These are phyloP conservation scores for Cladopsammia gracilis DNA, from an alignment of 64 coral and sea anemone genomes.

Conservation along the genomic window DNA sequence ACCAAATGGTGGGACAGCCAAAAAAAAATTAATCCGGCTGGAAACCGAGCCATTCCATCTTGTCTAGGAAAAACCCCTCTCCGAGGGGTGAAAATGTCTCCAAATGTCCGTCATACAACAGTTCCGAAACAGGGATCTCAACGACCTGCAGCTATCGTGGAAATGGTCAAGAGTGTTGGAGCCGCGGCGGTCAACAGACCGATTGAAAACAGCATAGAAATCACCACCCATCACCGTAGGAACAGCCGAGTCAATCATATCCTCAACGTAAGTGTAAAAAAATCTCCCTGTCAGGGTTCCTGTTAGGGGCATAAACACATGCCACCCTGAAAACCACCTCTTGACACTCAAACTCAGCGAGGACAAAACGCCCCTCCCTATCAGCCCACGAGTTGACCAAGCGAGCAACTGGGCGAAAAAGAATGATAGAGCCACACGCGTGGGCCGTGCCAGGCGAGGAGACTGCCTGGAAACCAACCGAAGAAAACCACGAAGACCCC, in stretches of 20 bases:
- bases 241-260: no score
- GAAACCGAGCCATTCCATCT: no score
- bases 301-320: neutral
- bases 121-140: neutral
- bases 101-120: no score
- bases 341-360: no score
- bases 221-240: neutral
- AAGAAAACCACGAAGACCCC: slow-evolving; percentile 28
- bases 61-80: neutral
- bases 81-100: neutral
- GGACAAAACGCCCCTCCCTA: no score
- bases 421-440: neutral
- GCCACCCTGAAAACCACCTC: neutral
- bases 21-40: no score
- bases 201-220: neutral
- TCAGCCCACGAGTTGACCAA: neutral
- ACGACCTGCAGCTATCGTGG: neutral
- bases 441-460: neutral
- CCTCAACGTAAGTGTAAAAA: no score
- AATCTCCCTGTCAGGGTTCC: neutral
- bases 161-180: neutral
- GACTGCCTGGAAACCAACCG: neutral
- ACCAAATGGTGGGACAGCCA: no score
- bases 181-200: neutral
- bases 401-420: neutral